phyloP scores from a whole-genome alignment of 2,113 vertebrate species.

The Megatriorchis doriae region DNA sequence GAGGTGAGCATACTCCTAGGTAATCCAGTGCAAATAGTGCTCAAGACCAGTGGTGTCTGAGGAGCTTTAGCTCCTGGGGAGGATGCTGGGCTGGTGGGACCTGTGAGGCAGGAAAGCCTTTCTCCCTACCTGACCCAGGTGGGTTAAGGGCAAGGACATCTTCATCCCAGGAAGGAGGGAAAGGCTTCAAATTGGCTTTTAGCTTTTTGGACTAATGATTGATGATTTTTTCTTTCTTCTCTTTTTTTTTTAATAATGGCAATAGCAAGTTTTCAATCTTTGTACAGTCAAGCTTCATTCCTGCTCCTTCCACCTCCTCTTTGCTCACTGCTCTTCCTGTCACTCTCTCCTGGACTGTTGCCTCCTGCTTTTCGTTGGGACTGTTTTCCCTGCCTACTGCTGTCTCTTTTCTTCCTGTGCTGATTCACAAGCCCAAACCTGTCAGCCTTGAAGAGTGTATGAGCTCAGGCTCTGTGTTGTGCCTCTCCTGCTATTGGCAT shows the following conservation, averaged over 20 bases:
- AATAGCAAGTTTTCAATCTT: neutral
- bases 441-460: neutral
- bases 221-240: neutral
- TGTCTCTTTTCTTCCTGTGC: neutral
- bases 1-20: neutral
- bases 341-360: neutral
- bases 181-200: neutral
- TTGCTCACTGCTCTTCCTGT: neutral
- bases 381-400: neutral
- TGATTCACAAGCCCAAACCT: neutral
- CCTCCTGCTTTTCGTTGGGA: neutral
- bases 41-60: accelerated
- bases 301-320: neutral
- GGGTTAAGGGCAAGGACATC: neutral
- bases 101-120: neutral
- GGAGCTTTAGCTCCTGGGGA: neutral
- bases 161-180: neutral
- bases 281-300: neutral
- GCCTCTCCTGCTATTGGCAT: neutral
- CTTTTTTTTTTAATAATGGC: neutral
- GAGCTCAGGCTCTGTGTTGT: neutral
- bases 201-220: neutral
- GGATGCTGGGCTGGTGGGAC: neutral
- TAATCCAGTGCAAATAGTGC: neutral
- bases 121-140: neutral